Base-by-base conservation (phyloP, 2,888 invertebrate genomes). In the Incurvaria masculella region DNA sequence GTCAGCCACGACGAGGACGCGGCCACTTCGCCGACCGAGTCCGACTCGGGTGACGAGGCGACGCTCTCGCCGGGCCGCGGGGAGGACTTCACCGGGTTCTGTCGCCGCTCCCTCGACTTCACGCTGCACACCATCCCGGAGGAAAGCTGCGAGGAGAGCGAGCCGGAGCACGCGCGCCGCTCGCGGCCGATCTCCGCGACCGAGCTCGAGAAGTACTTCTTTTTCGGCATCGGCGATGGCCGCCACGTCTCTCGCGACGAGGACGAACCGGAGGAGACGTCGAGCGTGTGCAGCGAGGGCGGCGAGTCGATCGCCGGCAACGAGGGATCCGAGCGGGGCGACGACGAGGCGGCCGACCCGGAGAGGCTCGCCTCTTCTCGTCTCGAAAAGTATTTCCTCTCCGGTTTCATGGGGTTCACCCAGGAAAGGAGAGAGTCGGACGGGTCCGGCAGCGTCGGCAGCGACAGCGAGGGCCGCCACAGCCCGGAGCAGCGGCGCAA, bases 121-220 rank as follows among this genome's bases (percentile, higher is more conserved):
- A 94, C 94, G 2, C 74, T 95, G 53, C 94, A 95, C 63, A 95
- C 95, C 1, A 95, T 95, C 57, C 88, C 94, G 21, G 95, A 95
- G 73, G 95, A 95, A 71, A 94, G 93, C 60, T 94, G 94, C 67
- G 94, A 95, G 73, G 95, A 95, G 69, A 94, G 94, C 68, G 92
- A 92, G 69, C 83, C 88, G 52, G 91, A 91, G 59, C 66, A 74
- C 56, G 67, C 68, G 61, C 80, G 78, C 72, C 83, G 84, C 68
- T 81, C 81, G 55, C 80, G 88, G 48, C 87, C 87, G 27, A 80
- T 85, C 49, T 89, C 89, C 2, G 87, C 90, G 1, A 91, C 93
- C 0, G 91, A 94, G 61, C 69, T 94, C 53, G 94, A 94, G 66
- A 94, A 92, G 67, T 94, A 94, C 66, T 94, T 92, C 76, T 92